Conservation (phyloP, 2,888 invertebrate genomes). For the Callinectes sapidus region DNA sequence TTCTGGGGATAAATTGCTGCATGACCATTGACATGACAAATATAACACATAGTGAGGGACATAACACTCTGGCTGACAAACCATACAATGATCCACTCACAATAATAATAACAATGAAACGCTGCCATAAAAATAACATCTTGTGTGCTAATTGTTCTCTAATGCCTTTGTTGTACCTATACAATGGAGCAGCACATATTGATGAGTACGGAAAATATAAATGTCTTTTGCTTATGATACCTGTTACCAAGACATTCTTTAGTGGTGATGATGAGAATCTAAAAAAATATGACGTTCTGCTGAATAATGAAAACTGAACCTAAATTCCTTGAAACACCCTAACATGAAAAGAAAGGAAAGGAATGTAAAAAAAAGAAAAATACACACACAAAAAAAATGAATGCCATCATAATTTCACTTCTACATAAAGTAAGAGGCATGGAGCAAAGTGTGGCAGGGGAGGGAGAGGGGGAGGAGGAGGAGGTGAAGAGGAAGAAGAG, state of each 20-base stretch:
- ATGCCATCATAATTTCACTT: neutral
- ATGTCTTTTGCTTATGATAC: neutral
- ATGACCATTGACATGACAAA: neutral
- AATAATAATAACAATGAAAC: neutral
- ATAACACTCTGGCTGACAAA: neutral
- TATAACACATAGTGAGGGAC: neutral
- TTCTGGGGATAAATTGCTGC: neutral
- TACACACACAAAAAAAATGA: neutral
- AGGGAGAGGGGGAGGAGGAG: neutral
- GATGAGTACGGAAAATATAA: neutral
- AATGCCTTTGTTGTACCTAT: neutral
- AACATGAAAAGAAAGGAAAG: neutral
- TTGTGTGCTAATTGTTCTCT: neutral
- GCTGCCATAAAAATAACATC: neutral
- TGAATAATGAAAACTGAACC: neutral
- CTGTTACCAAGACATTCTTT: neutral
- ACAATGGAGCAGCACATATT: neutral
- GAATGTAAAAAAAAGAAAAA: neutral
- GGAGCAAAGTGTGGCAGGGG: neutral
- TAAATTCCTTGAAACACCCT: conserved; percentile 13
- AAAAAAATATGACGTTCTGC: neutral
- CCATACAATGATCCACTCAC: neutral
- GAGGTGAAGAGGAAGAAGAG: neutral
- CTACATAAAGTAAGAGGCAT: neutral
- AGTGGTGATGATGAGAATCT: conserved; percentile 18